Percentiles rank a stretch among this genome's conserved stretches.
Conservation (phyloP, 2,797 vertebrate genomes). For the Thunnus albacares region DNA sequence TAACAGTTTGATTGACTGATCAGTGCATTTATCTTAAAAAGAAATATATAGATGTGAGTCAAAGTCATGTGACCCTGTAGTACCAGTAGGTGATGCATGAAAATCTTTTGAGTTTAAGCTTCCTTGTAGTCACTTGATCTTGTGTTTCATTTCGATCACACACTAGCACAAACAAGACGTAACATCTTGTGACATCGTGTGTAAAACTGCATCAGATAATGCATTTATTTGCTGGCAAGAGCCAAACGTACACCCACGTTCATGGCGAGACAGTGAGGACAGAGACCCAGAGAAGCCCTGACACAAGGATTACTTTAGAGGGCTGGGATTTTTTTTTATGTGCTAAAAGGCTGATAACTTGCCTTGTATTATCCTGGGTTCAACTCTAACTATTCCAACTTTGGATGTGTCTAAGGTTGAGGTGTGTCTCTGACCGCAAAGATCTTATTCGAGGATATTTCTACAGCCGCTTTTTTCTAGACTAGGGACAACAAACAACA, state of each 20-base stretch:
- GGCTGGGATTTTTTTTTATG: constrained; percentile 8
- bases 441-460: constrained; percentile 10
- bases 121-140: constrained; percentile 10
- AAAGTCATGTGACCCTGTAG: constrained; percentile 76
- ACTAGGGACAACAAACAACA: constrained; percentile 20
- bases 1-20: constrained; percentile 53
- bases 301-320: constrained; percentile 21
- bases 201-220: constrained; percentile 25
- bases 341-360: constrained; percentile 24
- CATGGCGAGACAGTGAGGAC: constrained; percentile 29
- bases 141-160: constrained; percentile 4
- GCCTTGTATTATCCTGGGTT: not conserved
- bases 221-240: constrained; percentile 28
- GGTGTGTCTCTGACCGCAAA: constrained; percentile 24
- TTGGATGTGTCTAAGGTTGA: constrained; percentile 23
- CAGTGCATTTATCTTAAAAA: constrained; percentile 63
- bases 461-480: constrained; percentile 27
- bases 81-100: constrained; percentile 63
- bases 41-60: constrained; percentile 28
- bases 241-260: not conserved
- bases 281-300: constrained; percentile 4
- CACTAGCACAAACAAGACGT: constrained; percentile 16
- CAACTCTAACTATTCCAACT: constrained; percentile 6
- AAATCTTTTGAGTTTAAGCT: not conserved
- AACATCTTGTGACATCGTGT: not conserved